These are phyloP conservation scores for Zaprionus nigranus DNA, from an alignment of 1,140 invertebrate species.

Conservation along the genomic window DNA sequence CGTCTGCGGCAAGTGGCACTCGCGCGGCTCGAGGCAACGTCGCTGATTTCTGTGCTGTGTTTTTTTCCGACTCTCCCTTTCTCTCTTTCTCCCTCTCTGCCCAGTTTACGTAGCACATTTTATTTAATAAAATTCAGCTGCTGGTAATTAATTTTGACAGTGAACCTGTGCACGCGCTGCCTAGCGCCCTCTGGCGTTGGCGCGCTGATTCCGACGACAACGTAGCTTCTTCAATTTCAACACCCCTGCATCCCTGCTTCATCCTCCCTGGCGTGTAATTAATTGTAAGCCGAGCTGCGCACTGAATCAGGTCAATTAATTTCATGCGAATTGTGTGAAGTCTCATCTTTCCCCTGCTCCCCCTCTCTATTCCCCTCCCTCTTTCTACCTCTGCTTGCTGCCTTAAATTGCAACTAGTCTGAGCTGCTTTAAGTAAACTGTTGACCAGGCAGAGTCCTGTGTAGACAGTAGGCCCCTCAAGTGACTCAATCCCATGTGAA, in stretches of 20 bases:
- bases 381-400: not conserved
- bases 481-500: conserved; percentile 56
- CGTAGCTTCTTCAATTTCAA: conserved; percentile 61
- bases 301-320: conserved; percentile 83
- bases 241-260: not conserved
- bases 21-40: conserved; percentile 44
- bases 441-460: conserved; percentile 22
- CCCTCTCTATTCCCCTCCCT: not conserved
- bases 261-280: conserved; percentile 61
- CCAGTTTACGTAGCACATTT: conserved; percentile 48
- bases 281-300: conserved; percentile 79
- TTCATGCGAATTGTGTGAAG: conserved; percentile 52
- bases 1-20: conserved; percentile 42
- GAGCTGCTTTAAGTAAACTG: conserved; percentile 38
- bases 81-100: conserved; percentile 21
- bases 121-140: conserved; percentile 78
- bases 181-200: conserved; percentile 32
- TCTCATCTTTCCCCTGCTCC: not conserved
- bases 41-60: conserved; percentile 30
- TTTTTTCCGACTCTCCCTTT: conserved; percentile 28
- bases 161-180: conserved; percentile 68
- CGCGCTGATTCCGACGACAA: conserved; percentile 1
- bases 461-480: conserved; percentile 17
- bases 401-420: conserved; percentile 24
- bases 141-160: conserved; percentile 82